phyloP scores from a whole-genome alignment of 2,113 vertebrate genomes.

The Indicator maculatus region DNA sequence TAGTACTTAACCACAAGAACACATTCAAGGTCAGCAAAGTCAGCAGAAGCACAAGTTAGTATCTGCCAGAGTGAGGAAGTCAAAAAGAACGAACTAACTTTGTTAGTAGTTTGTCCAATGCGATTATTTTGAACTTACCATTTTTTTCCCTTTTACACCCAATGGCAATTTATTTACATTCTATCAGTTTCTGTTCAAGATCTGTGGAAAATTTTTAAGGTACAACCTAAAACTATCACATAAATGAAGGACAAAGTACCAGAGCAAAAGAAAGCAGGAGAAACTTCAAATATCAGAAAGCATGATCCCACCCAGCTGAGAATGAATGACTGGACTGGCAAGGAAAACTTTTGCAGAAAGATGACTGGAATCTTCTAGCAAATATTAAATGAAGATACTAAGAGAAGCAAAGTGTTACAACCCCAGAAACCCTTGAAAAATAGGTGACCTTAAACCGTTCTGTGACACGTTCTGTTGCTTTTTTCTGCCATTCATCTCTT shows the following conservation, averaged over 20 bases:
- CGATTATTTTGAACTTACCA: too few species aligned
- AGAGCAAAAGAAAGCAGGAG: not conserved
- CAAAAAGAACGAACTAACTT: too few species aligned
- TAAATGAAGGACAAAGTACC: not conserved
- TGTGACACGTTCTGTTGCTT: not conserved
- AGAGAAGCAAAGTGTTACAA: not conserved
- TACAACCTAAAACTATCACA: too few species aligned
- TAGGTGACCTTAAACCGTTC: not conserved
- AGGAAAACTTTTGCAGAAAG: not conserved
- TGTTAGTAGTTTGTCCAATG: too few species aligned
- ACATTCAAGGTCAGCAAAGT: too few species aligned
- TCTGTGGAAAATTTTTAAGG: too few species aligned
- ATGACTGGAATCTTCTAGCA: not conserved
- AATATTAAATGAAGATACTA: not conserved
- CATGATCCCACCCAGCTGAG: not conserved
- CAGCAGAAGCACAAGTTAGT: too few species aligned
- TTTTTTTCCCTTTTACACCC: too few species aligned
- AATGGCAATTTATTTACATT: too few species aligned
- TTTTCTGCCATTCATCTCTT: not conserved
- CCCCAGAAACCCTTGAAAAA: not conserved
- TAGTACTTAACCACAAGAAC: too few species aligned
- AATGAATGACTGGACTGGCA: not conserved
- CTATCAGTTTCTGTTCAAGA: too few species aligned
- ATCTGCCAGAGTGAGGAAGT: too few species aligned
- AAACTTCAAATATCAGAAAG: not conserved